Evolutionary conservation across 1,140 invertebrate genomes (phyloP).

Genomic region (Andricus grossulariae): DNA sequence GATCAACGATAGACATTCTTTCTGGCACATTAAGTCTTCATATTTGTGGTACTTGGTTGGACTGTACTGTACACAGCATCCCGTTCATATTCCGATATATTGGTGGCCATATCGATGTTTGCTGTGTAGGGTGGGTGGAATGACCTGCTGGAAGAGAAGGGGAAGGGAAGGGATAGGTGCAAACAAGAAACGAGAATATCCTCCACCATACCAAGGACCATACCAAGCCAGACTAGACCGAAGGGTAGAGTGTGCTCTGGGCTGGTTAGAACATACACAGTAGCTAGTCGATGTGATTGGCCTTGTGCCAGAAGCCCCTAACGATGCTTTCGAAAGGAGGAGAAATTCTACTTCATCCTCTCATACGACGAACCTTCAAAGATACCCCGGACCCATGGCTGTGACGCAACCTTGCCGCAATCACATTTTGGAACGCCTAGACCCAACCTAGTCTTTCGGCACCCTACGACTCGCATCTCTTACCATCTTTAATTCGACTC

Average conservation of each 20-base stretch:
- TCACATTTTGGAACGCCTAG: conserved; percentile 69
- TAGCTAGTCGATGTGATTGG: conserved; percentile 73
- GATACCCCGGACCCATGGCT: conserved; percentile 66
- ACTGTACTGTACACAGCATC: conserved; percentile 15
- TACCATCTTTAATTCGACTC: conserved; percentile 26
- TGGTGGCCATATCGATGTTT: conserved; percentile 65
- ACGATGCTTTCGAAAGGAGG: conserved; percentile 73
- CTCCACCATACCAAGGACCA: conserved; percentile 51
- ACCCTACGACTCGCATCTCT: conserved; percentile 35
- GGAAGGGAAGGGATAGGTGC: conserved; percentile 56
- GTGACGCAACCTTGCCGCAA: conserved; percentile 73
- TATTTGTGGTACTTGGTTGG: background rate
- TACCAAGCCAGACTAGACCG: conserved; percentile 53
- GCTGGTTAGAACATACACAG: conserved; percentile 65
- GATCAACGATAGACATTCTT: conserved; percentile 8
- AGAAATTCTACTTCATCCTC: conserved; percentile 68
- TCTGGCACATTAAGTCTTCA: conserved; percentile 14
- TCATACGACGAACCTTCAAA: conserved; percentile 64
- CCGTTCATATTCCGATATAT: conserved; percentile 67
- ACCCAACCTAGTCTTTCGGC: conserved; percentile 45
- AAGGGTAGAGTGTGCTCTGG: conserved; percentile 53
- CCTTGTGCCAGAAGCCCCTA: conserved; percentile 69
- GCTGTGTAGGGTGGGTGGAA: conserved; percentile 48
- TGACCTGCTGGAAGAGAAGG: conserved; percentile 40
- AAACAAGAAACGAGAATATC: conserved; percentile 71